These are phyloP conservation scores for Butorides virescens DNA, from an alignment of 2,113 vertebrate genomes.

Conservation along the genomic window DNA sequence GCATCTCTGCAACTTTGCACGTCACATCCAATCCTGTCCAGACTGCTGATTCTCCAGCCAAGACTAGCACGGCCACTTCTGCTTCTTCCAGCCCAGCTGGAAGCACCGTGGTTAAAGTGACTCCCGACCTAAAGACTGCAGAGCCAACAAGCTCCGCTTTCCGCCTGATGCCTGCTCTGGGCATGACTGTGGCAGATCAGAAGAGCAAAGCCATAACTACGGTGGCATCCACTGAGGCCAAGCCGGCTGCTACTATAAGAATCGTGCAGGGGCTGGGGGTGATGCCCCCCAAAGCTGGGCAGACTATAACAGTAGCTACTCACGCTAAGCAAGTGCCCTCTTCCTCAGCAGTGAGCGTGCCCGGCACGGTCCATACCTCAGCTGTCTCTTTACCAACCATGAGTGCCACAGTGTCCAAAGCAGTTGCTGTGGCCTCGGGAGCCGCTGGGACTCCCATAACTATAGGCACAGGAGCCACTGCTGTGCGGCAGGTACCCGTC, in stretches of 20 bases:
- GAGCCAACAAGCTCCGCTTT: slow-evolving; percentile 83
- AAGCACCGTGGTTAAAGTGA: slow-evolving; percentile 84
- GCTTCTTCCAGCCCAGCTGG: slow-evolving; percentile 73
- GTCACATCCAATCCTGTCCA: slow-evolving; percentile 83
- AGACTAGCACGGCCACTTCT: slow-evolving; percentile 51
- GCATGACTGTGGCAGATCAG: slow-evolving; percentile 88
- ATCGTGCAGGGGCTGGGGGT: slow-evolving; percentile 94
- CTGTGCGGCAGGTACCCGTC: slow-evolving; percentile 90
- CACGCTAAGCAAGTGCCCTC: slow-evolving; percentile 79
- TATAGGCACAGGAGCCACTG: slow-evolving; percentile 80
- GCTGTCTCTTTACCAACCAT: slow-evolving; percentile 83
- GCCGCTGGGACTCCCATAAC: slow-evolving; percentile 80
- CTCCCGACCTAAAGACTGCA: slow-evolving; percentile 82
- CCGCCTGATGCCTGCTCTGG: slow-evolving; percentile 93
- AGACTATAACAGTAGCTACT: slow-evolving; percentile 85
- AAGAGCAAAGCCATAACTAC: slow-evolving; percentile 84
- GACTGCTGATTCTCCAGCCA: slow-evolving; percentile 74
- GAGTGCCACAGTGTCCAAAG: slow-evolving; percentile 81
- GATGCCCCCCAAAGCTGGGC: slow-evolving; percentile 89
- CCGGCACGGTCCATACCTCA: slow-evolving; percentile 76
- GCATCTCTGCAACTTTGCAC: slow-evolving; percentile 92
- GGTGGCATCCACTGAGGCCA: slow-evolving; percentile 81
- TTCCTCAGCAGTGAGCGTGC: slow-evolving; percentile 54
- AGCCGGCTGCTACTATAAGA: slow-evolving; percentile 88
- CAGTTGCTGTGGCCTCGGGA: slow-evolving; percentile 80